phyloP scores from a whole-genome alignment of 2,888 invertebrate species.

The Conops quadrifasciatus region DNA sequence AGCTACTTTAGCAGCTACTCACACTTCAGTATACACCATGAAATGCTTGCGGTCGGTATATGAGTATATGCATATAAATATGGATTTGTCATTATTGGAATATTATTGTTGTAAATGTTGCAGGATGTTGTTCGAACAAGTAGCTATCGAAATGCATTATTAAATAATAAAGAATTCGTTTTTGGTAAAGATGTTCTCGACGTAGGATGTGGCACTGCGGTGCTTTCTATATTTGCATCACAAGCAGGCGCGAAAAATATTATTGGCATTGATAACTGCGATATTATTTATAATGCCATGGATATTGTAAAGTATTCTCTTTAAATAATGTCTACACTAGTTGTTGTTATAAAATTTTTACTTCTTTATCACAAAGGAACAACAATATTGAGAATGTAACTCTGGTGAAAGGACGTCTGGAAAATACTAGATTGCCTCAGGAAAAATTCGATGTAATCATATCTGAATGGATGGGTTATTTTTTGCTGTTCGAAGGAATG shows the following conservation, averaged over 20 bases:
- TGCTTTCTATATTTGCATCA: constrained; percentile 97
- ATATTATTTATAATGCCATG: constrained; percentile 94
- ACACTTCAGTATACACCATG: constrained; percentile 91
- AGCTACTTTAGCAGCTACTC: constrained; percentile 86
- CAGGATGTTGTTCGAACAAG: constrained; percentile 85
- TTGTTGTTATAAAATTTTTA: not conserved
- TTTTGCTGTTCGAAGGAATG: constrained; percentile 96
- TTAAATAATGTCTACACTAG: not conserved
- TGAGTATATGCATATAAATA: not conserved
- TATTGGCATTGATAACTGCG: constrained; percentile 94
- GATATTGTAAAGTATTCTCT: constrained; percentile 82
- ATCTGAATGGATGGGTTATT: constrained; percentile 99
- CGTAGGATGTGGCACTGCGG: constrained; percentile 97
- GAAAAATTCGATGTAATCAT: constrained; percentile 90
- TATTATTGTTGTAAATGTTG: constrained; percentile 17
- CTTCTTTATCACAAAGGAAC: constrained; percentile 49
- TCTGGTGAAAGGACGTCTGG: constrained; percentile 85
- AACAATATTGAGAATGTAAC: constrained; percentile 71
- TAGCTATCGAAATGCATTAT: constrained; percentile 85
- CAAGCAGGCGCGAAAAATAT: constrained; percentile 91
- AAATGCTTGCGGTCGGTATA: constrained; percentile 82
- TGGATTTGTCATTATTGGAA: not conserved
- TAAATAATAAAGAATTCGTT: constrained; percentile 76
- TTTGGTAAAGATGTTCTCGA: constrained; percentile 84
- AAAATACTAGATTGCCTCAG: constrained; percentile 78